Base-by-base conservation (phyloP, 2,888 invertebrate species). In the Cabera pusaria region DNA sequence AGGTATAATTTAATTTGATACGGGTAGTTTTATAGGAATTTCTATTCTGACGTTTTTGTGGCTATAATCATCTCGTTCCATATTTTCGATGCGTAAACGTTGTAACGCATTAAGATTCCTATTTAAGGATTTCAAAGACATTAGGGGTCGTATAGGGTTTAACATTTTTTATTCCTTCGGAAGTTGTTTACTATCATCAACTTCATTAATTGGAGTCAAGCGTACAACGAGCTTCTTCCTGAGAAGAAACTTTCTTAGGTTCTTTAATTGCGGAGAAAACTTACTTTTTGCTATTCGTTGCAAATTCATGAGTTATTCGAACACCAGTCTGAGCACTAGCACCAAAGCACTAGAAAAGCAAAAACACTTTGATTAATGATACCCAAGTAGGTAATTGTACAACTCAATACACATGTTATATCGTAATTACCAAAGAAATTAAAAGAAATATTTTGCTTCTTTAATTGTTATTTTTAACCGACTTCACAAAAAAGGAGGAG, bases 1-100 rank as follows among this genome's bases (percentile, higher is more conserved):
- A 73, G 66, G 66, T 76, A 61, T 75, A 72, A 82, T 78, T 77
- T 78, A 70, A 74, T 79, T 74, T 71, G 80, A 72, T 64, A 60
- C 68, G 72, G 76, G 60, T 60, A 49, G 64, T 74, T 69, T 67
- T 36, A 36, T 37, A 63, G 54, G 68, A 66, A 66, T 72, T 71
- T 64, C 48, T 52, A 56, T 51, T 63, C 17, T 38, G 11, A 48
- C 46, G 47, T 44, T 59, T 56, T 66, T 68, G 64, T 64, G 64
- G 55, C 46, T 53, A 48, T 53, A 48, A 47, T 49, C 38, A 37
- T 50, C 23, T 25, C 26, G 38, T 33, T 23, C 21, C 32, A 28
- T 41, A 34, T 34, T 39, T 45, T 39, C 42, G 23, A 14, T 10
- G 29, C 19, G 12, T 38, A 34, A 42, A 41, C 37, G 34, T 37